Percentiles rank a stretch among this genome's conserved stretches.
These are phyloP conservation scores for Anguilla rostrata DNA, from an alignment of 2,113 vertebrate species.

Conservation along the genomic window DNA sequence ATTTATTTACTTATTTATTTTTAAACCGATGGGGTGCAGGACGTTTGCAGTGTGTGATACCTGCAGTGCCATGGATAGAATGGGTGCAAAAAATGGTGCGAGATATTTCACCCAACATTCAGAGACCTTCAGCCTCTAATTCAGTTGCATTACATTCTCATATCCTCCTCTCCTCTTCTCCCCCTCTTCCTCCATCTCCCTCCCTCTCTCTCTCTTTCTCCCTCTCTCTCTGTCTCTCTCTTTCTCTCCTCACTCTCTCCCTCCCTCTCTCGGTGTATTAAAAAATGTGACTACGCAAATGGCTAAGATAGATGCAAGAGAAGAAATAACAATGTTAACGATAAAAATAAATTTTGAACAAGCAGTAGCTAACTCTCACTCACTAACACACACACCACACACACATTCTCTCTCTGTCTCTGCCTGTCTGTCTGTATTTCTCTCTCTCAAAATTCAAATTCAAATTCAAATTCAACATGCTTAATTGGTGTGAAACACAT, in stretches of 20 bases:
- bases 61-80: background rate
- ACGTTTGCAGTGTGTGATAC: background rate
- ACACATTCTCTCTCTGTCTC: too few relatives aligned
- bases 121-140: background rate
- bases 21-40: background rate
- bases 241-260: background rate
- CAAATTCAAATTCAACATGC: too few relatives aligned
- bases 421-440: too few relatives aligned
- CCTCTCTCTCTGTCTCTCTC: background rate
- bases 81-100: background rate
- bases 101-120: background rate
- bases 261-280: background rate
- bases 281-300: background rate
- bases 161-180: too few relatives aligned
- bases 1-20: background rate
- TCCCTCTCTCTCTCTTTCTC: background rate
- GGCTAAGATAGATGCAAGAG: too few relatives aligned
- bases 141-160: too few relatives aligned
- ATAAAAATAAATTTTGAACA: background rate
- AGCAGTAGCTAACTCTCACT: background rate
- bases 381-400: too few relatives aligned
- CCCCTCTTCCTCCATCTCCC: background rate
- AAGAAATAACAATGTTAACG: background rate
- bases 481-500: too few relatives aligned
- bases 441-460: too few relatives aligned